Evolutionary conservation across 2,113 vertebrate species (phyloP).

Genomic region (Cryptoleucopteryx plumbea): DNA sequence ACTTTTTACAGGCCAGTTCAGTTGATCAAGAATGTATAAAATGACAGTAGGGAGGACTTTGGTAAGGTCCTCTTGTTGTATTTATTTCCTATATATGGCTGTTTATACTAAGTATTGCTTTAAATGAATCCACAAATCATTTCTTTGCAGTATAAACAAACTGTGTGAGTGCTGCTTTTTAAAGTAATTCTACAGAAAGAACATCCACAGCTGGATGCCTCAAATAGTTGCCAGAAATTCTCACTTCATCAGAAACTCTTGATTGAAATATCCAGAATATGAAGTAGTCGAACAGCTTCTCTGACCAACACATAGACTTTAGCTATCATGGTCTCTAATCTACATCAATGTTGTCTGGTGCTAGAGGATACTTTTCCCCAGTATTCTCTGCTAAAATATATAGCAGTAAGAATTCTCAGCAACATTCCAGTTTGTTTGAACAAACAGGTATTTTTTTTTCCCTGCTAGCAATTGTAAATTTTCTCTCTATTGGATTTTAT

Average conservation of each 20-base stretch:
- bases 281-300: neutral
- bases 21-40: neutral
- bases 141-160: neutral
- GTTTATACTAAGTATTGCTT: neutral
- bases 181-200: neutral
- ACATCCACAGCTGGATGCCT: neutral
- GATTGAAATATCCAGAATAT: neutral
- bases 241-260: neutral
- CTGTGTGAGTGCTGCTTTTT: fast-evolving
- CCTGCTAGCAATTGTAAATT: neutral
- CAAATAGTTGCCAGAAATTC: neutral
- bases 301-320: neutral
- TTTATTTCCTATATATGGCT: neutral
- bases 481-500: neutral
- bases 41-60: neutral
- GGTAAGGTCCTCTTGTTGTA: neutral
- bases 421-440: neutral
- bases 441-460: neutral
- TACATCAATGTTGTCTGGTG: neutral
- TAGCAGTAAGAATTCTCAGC: neutral
- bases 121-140: neutral
- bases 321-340: neutral
- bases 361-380: neutral
- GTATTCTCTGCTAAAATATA: neutral
- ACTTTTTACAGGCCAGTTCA: neutral